A percentile compares a stretch with the other conserved stretches of the same genome.
Conservation (phyloP, 2,888 invertebrate genomes). For the Phorcus lineatus region DNA sequence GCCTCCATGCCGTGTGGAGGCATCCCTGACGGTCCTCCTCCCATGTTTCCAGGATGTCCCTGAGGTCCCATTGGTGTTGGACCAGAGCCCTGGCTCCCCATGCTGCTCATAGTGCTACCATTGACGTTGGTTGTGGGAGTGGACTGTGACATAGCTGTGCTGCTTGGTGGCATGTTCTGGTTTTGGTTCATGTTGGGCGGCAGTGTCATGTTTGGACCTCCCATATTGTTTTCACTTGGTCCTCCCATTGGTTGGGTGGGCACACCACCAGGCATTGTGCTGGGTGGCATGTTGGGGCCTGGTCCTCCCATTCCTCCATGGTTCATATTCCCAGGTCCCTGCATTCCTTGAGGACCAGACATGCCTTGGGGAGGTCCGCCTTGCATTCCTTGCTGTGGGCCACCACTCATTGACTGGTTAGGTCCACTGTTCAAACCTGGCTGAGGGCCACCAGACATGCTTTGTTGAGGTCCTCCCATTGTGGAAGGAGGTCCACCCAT, state of each 20-base stretch:
- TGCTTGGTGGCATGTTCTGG: constrained; percentile 24
- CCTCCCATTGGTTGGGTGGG: constrained; percentile 31
- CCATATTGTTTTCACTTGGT: constrained; percentile 48
- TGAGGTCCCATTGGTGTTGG: no score
- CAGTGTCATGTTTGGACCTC: constrained; percentile 58
- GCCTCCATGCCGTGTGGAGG: constrained; percentile 38
- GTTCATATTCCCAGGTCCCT: constrained; percentile 29
- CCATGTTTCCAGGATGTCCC: constrained; percentile 31
- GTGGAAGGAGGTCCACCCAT: constrained; percentile 43
- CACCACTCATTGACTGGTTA: constrained; percentile 34
- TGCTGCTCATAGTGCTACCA: constrained; percentile 23
- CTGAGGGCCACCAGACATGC: constrained; percentile 35
- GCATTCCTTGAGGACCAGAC: constrained; percentile 14
- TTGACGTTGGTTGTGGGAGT: background rate
- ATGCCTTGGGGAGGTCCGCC: constrained; percentile 14
- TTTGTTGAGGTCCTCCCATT: constrained; percentile 38
- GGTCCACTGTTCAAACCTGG: constrained; percentile 33
- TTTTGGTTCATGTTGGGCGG: constrained; percentile 38
- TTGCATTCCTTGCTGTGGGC: constrained; percentile 38
- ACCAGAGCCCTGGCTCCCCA: constrained; percentile 22
- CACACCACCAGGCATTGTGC: constrained; percentile 41
- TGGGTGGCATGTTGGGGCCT: constrained; percentile 27
- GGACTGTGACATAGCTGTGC: constrained; percentile 1
- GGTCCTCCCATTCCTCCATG: constrained; percentile 34
- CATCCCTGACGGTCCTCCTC: constrained; percentile 13